Conservation (phyloP, 53 echinoderm and acorn worm genomes). For the Temnopleurus reevesii region DNA sequence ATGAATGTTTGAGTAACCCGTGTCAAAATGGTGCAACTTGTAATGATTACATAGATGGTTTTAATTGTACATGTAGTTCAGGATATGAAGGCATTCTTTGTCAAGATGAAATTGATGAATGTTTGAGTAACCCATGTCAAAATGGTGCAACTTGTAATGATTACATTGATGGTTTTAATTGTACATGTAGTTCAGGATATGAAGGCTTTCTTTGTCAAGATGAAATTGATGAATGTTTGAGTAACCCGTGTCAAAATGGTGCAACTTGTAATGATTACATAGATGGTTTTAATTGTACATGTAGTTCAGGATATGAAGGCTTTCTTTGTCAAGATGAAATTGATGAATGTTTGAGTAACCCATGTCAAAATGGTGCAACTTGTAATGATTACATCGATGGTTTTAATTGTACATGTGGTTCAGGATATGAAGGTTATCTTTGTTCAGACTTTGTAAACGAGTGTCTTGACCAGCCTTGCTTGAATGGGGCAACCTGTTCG, state of each 20-base stretch:
- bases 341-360: constrained; percentile 10
- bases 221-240: constrained; percentile 16
- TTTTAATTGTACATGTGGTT: constrained; percentile 1
- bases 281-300: not conserved
- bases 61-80: not conserved
- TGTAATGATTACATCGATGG: not conserved
- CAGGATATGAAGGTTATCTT: not conserved
- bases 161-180: not conserved
- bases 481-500: not conserved
- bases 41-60: not conserved
- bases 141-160: constrained; percentile 12
- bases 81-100: not conserved
- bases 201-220: not conserved
- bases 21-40: constrained; percentile 24
- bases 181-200: constrained; percentile 28
- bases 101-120: not conserved
- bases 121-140: constrained; percentile 7
- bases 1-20: constrained; percentile 4
- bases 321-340: not conserved
- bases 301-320: constrained; percentile 27
- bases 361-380: constrained; percentile 40
- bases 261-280: not conserved
- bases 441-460: not conserved
- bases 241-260: constrained; percentile 33
- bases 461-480: not conserved